These are phyloP conservation scores for Cheilosia impressa DNA, from an alignment of 2,888 invertebrate species.

Conservation along the genomic window DNA sequence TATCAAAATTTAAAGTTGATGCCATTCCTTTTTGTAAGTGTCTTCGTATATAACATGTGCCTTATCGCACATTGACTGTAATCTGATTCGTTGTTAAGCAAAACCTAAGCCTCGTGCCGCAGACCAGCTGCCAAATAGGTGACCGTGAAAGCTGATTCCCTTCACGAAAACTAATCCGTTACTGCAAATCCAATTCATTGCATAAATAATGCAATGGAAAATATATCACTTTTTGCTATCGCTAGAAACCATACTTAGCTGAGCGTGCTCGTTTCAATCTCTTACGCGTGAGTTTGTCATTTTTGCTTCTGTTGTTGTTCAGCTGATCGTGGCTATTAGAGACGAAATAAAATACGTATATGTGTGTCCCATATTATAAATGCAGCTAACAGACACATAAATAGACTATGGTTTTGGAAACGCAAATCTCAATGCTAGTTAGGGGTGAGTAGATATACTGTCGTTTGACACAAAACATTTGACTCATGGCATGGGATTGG, in stretches of 20 bases:
- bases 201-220: conserved; percentile 15
- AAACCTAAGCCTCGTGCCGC: conserved; percentile 14
- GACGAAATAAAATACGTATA: not conserved
- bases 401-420: not conserved
- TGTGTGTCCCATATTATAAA: not conserved
- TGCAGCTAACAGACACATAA: too few relatives aligned
- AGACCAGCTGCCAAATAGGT: conserved; percentile 31
- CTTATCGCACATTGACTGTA: not conserved
- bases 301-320: conserved; percentile 6
- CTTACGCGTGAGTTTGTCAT: conserved; percentile 3
- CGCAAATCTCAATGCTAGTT: not conserved
- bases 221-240: conserved; percentile 23
- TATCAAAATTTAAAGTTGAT: too few relatives aligned
- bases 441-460: not conserved
- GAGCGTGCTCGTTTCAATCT: not conserved
- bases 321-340: not conserved
- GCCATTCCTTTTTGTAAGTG: too few relatives aligned
- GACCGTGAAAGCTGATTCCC: conserved; percentile 25
- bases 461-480: not conserved
- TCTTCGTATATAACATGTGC: not conserved
- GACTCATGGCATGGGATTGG: too few relatives aligned
- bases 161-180: conserved; percentile 21
- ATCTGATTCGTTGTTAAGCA: conserved; percentile 4
- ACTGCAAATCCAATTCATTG: not conserved
- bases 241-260: not conserved